Base-by-base conservation (phyloP, 2,113 vertebrate genomes). In the Corythornis madagascariensis region DNA sequence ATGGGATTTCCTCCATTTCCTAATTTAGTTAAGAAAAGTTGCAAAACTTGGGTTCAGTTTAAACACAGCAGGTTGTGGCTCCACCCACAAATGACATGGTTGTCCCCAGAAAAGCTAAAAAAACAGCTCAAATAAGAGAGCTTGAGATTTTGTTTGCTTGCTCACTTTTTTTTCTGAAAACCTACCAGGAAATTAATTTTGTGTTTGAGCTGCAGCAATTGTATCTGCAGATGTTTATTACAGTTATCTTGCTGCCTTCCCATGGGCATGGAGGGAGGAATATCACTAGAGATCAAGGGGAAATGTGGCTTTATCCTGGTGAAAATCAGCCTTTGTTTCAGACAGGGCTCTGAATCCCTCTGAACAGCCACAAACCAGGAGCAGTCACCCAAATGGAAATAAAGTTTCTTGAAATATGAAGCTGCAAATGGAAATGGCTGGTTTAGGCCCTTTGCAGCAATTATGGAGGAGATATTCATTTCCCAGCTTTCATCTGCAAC, bases 351-450 rank as follows among this genome's bases (percentile, higher is more conserved):
- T 17, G 82, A 90, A 52, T 85, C 67, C 48, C 80, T 45, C 83
- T 21, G 77, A 91, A 94, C 86, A 88, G 93, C 91, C 75, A 92
- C 52, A 88, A 94, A 61, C 63, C 63, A 92, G 70, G 53, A 97
- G 71, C 81, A 83, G 93, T 93, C 52, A 66, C 90, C 96, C 77
- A 96, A 97, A 97, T 89, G 64, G 96, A 96, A 97, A 97, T 97
- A 96, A 97, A 93, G 88, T 97, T 96, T 97, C 97, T 95, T 97
- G 96, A 97, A 97, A 97, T 96, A 96, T 66, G 89, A 93, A 97
- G 96, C 91, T 88, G 79, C 94, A 97, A 94, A 97, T 97, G 78
- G 86, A 91, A 97, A 97, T 85, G 89, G 63, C 72, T 97, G 84
- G 14, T 96, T 95, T 43, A 87, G 78, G 64, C 93, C 89, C 94